Percentiles rank a stretch among this genome's conserved stretches.
Conservation (phyloP, 2,888 invertebrate species). For the Notodonta dromedarius region DNA sequence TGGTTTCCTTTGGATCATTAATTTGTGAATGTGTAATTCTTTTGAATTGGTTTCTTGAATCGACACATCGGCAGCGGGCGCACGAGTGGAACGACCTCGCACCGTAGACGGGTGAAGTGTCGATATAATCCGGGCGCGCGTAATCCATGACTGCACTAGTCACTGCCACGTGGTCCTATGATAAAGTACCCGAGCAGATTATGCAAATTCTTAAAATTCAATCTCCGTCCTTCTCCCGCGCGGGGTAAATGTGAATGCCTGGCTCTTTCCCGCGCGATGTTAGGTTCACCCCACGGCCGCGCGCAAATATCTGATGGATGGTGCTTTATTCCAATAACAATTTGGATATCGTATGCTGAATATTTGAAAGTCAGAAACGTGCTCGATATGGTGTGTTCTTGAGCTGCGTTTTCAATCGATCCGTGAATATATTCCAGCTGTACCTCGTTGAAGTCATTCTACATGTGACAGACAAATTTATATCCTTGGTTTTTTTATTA, state of each 20-base stretch:
- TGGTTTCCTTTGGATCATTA: constrained; percentile 27
- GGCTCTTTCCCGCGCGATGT: constrained; percentile 58
- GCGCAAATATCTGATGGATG: constrained; percentile 79
- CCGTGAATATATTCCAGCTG: not conserved
- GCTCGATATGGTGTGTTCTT: constrained; percentile 40
- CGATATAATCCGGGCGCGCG: constrained; percentile 72
- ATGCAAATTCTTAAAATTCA: constrained; percentile 82
- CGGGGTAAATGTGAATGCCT: constrained; percentile 37
- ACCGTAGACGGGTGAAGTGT: constrained; percentile 46
- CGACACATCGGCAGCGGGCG: constrained; percentile 35
- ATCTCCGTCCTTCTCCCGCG: constrained; percentile 58
- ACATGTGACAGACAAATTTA: not conserved
- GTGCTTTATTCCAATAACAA: constrained; percentile 83
- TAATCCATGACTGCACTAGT: constrained; percentile 83
- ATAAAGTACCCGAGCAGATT: constrained; percentile 83
- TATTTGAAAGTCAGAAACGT: constrained; percentile 68
- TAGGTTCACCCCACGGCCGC: constrained; percentile 73
- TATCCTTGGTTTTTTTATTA: no score
- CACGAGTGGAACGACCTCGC: constrained; percentile 58
- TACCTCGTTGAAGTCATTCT: not conserved
- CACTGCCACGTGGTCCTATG: constrained; percentile 84
- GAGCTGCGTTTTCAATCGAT: constrained; percentile 30
- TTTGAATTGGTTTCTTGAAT: constrained; percentile 32
- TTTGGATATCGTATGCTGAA: constrained; percentile 80
- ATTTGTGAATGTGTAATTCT: constrained; percentile 25